Conservation (phyloP, 2,888 invertebrate genomes). For the Cephus pygmeus region DNA sequence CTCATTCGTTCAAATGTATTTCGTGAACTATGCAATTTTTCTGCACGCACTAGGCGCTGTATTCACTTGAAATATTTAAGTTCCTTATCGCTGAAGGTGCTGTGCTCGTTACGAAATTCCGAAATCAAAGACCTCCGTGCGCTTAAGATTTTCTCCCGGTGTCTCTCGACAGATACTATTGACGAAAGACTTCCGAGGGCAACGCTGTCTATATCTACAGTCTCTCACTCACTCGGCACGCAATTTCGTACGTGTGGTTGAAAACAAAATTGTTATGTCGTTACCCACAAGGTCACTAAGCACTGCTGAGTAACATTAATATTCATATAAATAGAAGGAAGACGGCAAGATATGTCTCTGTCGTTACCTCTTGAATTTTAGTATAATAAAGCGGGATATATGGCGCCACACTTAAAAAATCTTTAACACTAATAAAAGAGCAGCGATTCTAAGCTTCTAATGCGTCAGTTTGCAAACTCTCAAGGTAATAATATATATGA, state of each 20-base stretch:
- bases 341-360: no score
- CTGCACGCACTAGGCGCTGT: not conserved
- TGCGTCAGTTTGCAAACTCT: not conserved
- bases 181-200: no score
- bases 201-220: no score
- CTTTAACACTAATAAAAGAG: not conserved
- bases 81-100: not conserved
- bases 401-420: not conserved
- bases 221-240: not conserved
- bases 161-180: not conserved
- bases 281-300: not conserved
- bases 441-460: not conserved
- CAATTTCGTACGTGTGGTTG: not conserved
- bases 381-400: not conserved
- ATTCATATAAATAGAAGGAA: not conserved
- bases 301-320: not conserved
- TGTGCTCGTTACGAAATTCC: not conserved
- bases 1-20: not conserved
- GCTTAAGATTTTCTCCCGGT: not conserved
- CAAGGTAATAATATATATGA: not conserved
- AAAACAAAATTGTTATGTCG: not conserved
- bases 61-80: not conserved
- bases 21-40: not conserved
- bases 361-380: not conserved
- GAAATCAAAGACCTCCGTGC: not conserved